These are phyloP conservation scores for Protonemura montana DNA, from an alignment of 2,888 invertebrate genomes.

Conservation along the genomic window DNA sequence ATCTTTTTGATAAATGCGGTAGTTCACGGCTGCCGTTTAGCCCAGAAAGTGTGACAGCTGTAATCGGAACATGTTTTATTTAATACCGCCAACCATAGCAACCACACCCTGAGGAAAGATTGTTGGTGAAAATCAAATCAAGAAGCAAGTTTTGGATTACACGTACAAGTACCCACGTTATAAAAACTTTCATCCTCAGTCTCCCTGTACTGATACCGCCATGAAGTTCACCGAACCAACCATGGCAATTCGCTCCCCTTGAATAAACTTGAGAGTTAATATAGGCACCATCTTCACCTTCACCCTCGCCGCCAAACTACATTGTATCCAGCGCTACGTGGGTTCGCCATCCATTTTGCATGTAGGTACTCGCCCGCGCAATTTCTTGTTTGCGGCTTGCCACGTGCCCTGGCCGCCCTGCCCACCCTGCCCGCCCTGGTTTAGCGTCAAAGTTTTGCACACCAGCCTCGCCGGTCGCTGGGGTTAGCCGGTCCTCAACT, in stretches of 20 bases:
- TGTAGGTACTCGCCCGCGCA: neutral
- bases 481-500: constrained; percentile 21
- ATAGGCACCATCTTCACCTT: neutral
- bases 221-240: neutral
- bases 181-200: neutral
- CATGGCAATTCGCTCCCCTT: neutral
- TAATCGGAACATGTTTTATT: neutral
- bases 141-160: neutral
- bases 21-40: neutral
- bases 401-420: neutral
- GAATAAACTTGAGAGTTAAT: constrained; percentile 7
- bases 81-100: neutral
- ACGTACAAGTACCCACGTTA: neutral
- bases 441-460: constrained; percentile 30
- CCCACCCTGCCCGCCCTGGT: neutral
- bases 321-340: neutral
- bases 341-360: neutral
- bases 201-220: neutral
- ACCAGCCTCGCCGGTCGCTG: neutral
- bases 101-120: neutral
- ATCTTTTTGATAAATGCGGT: neutral
- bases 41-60: neutral
- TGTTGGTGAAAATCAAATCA: neutral
- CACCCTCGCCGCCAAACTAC: neutral
- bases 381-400: constrained; percentile 18